Evolutionary conservation across 2,797 vertebrate species (phyloP), one percentile per base, ranked within the genome.

Genomic region (Peromyscus aztecus): DNA sequence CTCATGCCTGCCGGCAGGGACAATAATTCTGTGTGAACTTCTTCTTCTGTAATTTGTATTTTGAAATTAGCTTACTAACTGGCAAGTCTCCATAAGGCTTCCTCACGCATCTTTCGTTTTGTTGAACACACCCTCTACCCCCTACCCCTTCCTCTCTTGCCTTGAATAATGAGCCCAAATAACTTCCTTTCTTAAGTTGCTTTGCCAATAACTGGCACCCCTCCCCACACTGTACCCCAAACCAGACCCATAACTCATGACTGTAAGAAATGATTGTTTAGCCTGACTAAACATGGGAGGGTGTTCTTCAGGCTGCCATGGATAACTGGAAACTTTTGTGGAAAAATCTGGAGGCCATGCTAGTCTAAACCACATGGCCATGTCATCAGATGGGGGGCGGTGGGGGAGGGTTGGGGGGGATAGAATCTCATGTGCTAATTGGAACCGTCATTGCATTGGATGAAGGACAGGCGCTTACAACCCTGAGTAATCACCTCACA

Each of bases 261-360:
- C 34, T 46, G 7, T 61, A 37, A 67, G 63, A 90, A 57, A 29
- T 10, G 77, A 11, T 31, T 57, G 29, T 59, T 90, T 71, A 69
- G 84, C 65, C 84, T 52, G 46, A 52, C 46, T 69, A 69, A 69
- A 86, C 31, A 27, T 1, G 34, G 3, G 93, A 43, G 71, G 29
- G 80, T 6, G 43, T n/a, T n/a, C 84, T 92, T 89, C 5, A 87
- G 23, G 49, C 13, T 86, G 17, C 75, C 27, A 23, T 12, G 43
- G 40, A 40, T 67, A 59, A 61, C 59, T 65, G 69, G 59, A 90
- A 69, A 12, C 34, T 21, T 91, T 92, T 96, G n/a, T 73, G 71
- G 63, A 59, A 76, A 46, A 49, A 34, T 80, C 14, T 49, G 67
- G 85, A 67, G 46, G 24, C 27, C 29, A 52, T 21, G 84, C 43